A percentile compares a stretch with the other conserved stretches of the same genome.
phyloP scores from a whole-genome alignment of 2,888 invertebrate species.

The Lasioglossum pauxillum region DNA sequence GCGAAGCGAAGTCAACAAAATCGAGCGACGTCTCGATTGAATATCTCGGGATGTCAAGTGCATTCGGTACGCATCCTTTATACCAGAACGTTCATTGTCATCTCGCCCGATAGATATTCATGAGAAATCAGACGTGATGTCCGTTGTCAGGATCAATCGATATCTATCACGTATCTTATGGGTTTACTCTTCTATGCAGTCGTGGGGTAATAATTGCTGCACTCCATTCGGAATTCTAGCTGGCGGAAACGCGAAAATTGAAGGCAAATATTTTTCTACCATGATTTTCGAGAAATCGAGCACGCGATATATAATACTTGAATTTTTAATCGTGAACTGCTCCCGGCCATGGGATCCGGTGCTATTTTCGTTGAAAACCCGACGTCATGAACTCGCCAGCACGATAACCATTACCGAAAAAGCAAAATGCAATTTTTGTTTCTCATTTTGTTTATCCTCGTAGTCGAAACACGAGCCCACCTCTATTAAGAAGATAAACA shows the following conservation, averaged over 20 bases:
- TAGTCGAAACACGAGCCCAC: not conserved
- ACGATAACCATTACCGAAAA: not conserved
- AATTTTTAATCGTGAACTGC: not conserved
- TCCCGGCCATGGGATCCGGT: too few relatives aligned
- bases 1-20: conserved; percentile 9
- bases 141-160: conserved; percentile 46
- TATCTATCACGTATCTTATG: conserved; percentile 42
- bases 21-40: conserved; percentile 50
- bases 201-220: not conserved
- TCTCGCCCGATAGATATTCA: conserved; percentile 54
- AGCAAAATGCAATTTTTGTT: not conserved
- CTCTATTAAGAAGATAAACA: not conserved
- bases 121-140: conserved; percentile 45
- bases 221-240: not conserved
- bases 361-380: not conserved
- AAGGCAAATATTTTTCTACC: conserved; percentile 8
- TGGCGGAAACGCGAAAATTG: not conserved
- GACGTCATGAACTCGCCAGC: not conserved
- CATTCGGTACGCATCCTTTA: conserved; percentile 51
- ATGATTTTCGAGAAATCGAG: not conserved
- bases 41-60: conserved; percentile 46
- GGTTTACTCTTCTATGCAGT: conserved; percentile 18
- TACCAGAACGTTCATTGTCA: conserved; percentile 46
- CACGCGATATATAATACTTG: not conserved
- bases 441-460: not conserved